Base-by-base conservation (phyloP, 2,888 invertebrate genomes). In the Conchocele bisecta region DNA sequence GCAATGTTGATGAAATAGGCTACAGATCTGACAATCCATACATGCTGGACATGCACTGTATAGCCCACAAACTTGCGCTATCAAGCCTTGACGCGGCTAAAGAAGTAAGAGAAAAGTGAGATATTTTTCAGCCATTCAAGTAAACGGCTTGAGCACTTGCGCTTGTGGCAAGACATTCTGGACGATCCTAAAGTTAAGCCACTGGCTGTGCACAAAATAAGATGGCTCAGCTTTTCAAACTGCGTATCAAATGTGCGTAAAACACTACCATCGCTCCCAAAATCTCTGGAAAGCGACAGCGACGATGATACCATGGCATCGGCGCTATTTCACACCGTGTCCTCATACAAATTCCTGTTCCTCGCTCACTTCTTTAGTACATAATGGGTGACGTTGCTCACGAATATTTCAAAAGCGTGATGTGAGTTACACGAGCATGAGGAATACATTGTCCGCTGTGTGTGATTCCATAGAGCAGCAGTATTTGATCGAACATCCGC, bases 391-490 rank as follows among this genome's bases (percentile, higher is more conserved):
- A 67, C 13, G 53, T 67, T 44, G 66, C 51, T 26, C 66, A 15
- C 39, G 51, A 11, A 58, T n/a, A 48, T 58, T 58, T 20, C 66
- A 58, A 50, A 28, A 51, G 53, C 39, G 26, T 24, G 42, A 66
- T 28, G 7, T 59, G 9, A 50, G 44, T 22, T 67, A 67, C 35
- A 4, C 20, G 1, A 42, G 58, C 13, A 24, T 59, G 20, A 50
- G 59, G 3, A 39, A 35, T 15, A 51, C 59, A 41, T 58, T 67
- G 44, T 9, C 24, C 41, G 59, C 58, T 33, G 33, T 51, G 13
- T 59, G 67, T 46, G 46, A 46, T 53, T 59, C 53, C 28, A 67
- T 67, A 41, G 59, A 67, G 28, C 67, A 67, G 53, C 59, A 67
- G 59, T 67, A 67, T 44, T 44, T 59, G 28, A 54, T 67, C 11